Percentiles rank a stretch among this genome's conserved stretches.
phyloP scores from a whole-genome alignment of 2,113 vertebrate species.

The Oxygymnocypris stewartii region DNA sequence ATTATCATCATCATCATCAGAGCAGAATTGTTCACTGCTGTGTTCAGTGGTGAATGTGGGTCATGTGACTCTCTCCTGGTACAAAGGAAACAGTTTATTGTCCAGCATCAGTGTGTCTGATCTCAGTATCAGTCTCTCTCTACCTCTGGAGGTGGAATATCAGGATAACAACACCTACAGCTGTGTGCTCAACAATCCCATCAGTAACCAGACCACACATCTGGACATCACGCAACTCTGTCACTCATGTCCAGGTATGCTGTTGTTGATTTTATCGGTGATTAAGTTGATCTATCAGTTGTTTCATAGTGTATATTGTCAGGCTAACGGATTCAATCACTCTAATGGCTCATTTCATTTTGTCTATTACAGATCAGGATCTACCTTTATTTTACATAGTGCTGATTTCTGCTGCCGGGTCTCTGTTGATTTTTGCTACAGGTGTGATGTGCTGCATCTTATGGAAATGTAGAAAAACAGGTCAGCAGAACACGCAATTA shows the following conservation, averaged over 20 bases:
- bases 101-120: too few species aligned
- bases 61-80: not conserved
- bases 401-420: not conserved
- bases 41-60: not conserved
- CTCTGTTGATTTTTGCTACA: not conserved
- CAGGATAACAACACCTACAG: too few species aligned
- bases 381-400: not conserved
- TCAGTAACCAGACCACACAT: not conserved
- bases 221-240: too few species aligned
- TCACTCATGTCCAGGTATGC: not conserved
- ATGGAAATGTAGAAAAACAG: not conserved
- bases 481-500: not conserved
- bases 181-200: not conserved
- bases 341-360: not conserved
- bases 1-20: too few species aligned
- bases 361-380: not conserved
- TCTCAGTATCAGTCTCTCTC: too few species aligned
- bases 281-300: not conserved
- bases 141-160: too few species aligned
- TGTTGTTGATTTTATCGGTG: not conserved
- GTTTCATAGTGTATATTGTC: not conserved
- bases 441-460: not conserved
- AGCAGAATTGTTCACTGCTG: not conserved
- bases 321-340: not conserved
- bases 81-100: too few species aligned